A percentile compares a stretch with the other conserved stretches of the same genome.
phyloP scores from a whole-genome alignment of 1,140 invertebrate genomes.

The Dermatophagoides farinae region DNA sequence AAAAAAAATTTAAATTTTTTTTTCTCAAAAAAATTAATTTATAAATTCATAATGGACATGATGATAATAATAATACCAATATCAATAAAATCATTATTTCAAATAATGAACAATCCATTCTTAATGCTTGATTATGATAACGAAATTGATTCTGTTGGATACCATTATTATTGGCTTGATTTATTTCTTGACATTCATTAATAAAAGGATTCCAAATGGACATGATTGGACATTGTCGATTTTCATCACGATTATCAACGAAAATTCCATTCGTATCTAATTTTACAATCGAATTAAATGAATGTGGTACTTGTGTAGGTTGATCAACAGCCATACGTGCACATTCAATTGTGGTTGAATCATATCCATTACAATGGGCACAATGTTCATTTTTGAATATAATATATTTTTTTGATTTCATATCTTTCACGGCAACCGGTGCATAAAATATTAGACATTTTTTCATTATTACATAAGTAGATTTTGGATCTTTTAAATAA shows the following conservation, averaged over 20 bases:
- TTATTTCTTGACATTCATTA: too few species aligned
- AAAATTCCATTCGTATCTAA: background rate
- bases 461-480: background rate
- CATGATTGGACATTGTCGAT: too few species aligned
- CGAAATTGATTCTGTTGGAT: too few species aligned
- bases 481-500: too few species aligned
- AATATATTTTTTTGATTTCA: background rate
- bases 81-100: background rate
- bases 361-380: slow-evolving; percentile 8
- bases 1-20: background rate
- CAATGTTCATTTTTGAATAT: slow-evolving; percentile 6
- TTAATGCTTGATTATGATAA: background rate
- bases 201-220: too few species aligned
- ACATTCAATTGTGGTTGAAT: background rate
- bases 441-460: slow-evolving; percentile 6
- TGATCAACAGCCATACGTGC: background rate
- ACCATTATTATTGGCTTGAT: too few species aligned
- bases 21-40: too few species aligned
- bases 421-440: background rate
- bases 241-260: too few species aligned
- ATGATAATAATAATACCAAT: background rate
- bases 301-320: background rate
- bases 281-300: background rate
- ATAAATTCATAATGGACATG: too few species aligned
- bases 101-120: background rate